Evolutionary conservation across 1,140 invertebrate genomes (phyloP).

Genomic region (Coenobita brevimanus): DNA sequence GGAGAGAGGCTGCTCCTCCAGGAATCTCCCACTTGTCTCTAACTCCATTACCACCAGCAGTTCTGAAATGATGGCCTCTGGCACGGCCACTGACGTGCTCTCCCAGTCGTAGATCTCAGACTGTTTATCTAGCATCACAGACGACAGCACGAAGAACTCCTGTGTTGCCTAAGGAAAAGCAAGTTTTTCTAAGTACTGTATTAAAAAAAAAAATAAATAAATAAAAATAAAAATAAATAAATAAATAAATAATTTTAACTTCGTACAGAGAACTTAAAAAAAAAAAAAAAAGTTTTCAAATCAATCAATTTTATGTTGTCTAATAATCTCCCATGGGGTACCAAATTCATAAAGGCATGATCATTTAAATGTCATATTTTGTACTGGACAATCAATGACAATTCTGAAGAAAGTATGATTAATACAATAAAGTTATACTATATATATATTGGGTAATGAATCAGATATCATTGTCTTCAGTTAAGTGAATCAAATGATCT

Average conservation of each 20-base stretch:
- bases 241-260: not conserved
- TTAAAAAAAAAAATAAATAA: not conserved
- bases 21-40: slow-evolving; percentile 50
- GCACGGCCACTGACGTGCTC: slow-evolving; percentile 18
- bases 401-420: no score
- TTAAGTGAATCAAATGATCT: no score
- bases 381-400: no score
- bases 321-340: no score
- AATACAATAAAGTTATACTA: no score
- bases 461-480: no score
- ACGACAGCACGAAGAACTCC: slow-evolving; percentile 61
- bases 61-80: slow-evolving; percentile 27
- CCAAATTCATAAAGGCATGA: no score
- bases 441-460: no score
- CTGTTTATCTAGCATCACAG: slow-evolving; percentile 60
- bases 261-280: no score
- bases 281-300: no score
- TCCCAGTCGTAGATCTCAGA: slow-evolving; percentile 58
- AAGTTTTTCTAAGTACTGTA: not conserved
- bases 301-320: no score
- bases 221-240: not conserved
- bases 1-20: slow-evolving; percentile 51
- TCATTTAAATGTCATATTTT: no score
- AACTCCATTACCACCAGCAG: slow-evolving; percentile 56
- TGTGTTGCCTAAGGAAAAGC: slow-evolving; percentile 46